Percentiles rank a stretch among this genome's conserved stretches.
These are phyloP conservation scores for Halcyon chelicuti DNA, from an alignment of 2,797 vertebrate species.

Conservation along the genomic window DNA sequence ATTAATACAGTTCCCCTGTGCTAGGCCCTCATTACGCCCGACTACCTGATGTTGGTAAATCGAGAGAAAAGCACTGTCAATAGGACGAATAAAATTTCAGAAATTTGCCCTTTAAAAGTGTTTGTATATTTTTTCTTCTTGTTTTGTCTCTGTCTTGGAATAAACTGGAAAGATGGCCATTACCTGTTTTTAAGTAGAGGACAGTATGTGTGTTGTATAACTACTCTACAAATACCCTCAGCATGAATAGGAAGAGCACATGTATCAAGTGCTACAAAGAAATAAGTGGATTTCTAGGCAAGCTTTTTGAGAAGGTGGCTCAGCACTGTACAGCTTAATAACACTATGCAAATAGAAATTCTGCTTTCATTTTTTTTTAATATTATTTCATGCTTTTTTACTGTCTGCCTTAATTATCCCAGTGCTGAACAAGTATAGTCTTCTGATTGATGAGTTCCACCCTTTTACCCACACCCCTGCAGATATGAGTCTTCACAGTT, in stretches of 20 bases:
- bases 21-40: slow-evolving; percentile 12
- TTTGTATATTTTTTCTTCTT: neutral
- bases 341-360: slow-evolving; percentile 49
- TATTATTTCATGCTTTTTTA: slow-evolving; percentile 61
- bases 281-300: slow-evolving; percentile 31
- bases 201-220: neutral
- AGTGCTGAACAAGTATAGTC: slow-evolving; percentile 58
- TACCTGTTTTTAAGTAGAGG: neutral
- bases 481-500: slow-evolving; percentile 66
- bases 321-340: slow-evolving; percentile 34
- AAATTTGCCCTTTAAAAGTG: neutral
- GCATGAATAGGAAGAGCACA: neutral
- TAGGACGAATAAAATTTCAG: neutral
- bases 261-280: neutral
- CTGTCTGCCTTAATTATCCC: slow-evolving; percentile 69
- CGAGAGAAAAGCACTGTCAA: neutral
- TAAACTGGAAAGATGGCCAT: neutral
- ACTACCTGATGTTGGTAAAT: neutral
- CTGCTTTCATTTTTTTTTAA: slow-evolving; percentile 45
- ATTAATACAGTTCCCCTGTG: slow-evolving; percentile 67
- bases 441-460: slow-evolving; percentile 72
- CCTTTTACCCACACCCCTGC: slow-evolving; percentile 55
- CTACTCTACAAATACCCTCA: neutral
- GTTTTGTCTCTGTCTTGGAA: neutral
- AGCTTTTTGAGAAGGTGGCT: slow-evolving; percentile 38